Percentiles rank a stretch among this genome's conserved stretches.
Conservation (phyloP, 2,888 invertebrate genomes). For the Parnassius orleans region DNA sequence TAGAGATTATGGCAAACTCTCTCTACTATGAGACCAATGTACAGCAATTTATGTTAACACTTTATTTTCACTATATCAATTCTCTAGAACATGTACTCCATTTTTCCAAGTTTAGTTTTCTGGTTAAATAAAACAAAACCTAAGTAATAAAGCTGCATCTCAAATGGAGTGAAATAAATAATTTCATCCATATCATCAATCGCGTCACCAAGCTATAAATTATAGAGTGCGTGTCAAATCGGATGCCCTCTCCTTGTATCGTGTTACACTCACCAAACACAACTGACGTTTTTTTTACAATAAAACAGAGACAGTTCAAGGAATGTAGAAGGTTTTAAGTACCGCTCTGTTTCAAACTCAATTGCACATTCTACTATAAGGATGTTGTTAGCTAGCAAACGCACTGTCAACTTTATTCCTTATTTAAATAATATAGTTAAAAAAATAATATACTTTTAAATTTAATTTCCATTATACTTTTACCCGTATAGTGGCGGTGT, state of each 20-base stretch:
- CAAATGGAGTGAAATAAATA: constrained; percentile 58
- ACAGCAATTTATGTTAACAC: no score
- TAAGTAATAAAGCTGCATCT: constrained; percentile 54
- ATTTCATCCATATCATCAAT: constrained; percentile 69
- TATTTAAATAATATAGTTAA: no score
- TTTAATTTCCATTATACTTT: no score
- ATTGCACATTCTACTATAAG: no score
- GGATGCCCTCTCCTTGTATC: constrained; percentile 34
- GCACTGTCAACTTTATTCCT: no score
- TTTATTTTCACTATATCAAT: no score
- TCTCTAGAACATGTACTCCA: neutral
- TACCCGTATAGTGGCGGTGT: no score
- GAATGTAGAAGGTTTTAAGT: constrained; percentile 22
- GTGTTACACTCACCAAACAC: constrained; percentile 44
- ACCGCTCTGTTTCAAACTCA: constrained; percentile 2
- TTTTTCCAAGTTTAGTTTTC: neutral
- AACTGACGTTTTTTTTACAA: constrained; percentile 46
- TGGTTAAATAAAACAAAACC: constrained; percentile 15
- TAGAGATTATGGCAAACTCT: no score
- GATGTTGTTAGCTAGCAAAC: no score
- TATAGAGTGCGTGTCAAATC: constrained; percentile 50
- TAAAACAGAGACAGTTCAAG: constrained; percentile 30
- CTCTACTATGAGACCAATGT: no score
- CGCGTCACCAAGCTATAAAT: constrained; percentile 66
- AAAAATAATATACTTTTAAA: no score